A percentile compares a stretch with the other conserved stretches of the same genome.
phyloP scores from a whole-genome alignment of 2,888 invertebrate genomes.

The Cephus spinipes region DNA sequence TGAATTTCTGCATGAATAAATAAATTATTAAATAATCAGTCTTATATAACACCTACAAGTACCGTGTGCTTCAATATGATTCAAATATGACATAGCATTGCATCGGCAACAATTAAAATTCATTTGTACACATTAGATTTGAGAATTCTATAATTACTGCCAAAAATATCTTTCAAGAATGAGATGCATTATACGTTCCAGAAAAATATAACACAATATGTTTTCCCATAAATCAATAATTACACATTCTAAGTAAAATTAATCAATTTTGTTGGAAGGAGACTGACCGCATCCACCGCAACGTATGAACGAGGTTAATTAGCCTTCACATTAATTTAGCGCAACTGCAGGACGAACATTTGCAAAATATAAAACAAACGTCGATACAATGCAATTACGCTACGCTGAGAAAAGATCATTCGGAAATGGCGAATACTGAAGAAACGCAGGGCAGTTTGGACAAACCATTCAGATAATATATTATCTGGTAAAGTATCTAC shows the following conservation, averaged over 20 bases:
- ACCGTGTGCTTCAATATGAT: neutral
- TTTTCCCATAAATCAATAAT: neutral
- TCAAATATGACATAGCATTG: neutral
- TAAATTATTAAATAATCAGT: neutral
- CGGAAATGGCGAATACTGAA: neutral
- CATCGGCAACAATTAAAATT: neutral
- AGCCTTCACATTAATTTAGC: constrained; percentile 15
- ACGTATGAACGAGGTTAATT: constrained; percentile 14
- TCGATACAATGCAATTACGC: neutral
- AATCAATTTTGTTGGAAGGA: constrained; percentile 14
- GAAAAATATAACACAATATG: neutral
- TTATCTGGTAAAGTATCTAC: neutral
- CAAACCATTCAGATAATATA: neutral
- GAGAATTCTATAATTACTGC: neutral
- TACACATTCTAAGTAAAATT: neutral
- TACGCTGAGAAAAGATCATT: neutral
- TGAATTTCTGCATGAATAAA: no score
- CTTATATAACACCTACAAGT: neutral
- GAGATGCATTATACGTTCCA: neutral
- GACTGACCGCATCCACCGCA: constrained; percentile 14
- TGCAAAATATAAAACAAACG: neutral
- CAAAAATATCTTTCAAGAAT: neutral
- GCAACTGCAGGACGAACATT: neutral
- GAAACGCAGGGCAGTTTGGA: neutral
- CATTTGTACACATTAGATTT: neutral